Evolutionary conservation across 2,888 invertebrate genomes (phyloP), one percentile per base, ranked within the genome.

Genomic region (Luffia ferchaultella): DNA sequence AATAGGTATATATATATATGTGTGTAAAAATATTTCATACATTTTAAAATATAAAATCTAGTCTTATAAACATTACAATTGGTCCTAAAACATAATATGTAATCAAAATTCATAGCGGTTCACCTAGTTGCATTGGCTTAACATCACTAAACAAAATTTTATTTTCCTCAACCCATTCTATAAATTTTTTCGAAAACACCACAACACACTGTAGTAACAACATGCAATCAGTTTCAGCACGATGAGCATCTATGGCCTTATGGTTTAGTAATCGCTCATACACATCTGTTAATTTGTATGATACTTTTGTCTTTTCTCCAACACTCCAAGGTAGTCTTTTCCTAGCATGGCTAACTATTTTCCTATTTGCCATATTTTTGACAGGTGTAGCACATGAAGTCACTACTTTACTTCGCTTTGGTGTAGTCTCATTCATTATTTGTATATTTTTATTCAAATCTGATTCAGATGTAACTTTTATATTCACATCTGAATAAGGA

Each of bases 151-250:
- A 78, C 2, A 54, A 54, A 2, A 59, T 56, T 52, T 63, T 55
- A 50, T 82, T 73, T 0, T 61, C 44, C 43, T 76, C 78, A 0
- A 73, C 62, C 86, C 89, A 90, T 1, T 85, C 62, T 0, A 88
- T 66, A 72, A 92, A 91, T 20, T 80, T 67, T 3, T 85, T 64
- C 0, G 83, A 82, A 17, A 87, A 65, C 12, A 74, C 75, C 1
- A 85, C 79, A 1, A 88, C 84, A 56, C 89, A 85, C 57, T 86
- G 84, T 30, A 90, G 65, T 15, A 90, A 71, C 68, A 87, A 83
- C 0, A 85, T 57, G 16, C 89, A 90, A 68, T 93, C 93, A 44
- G 74, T 85, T 62, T 92, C 92, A 1, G 93, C 91, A 45, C 80
- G 75, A 62, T 93, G 92, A 1, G 85, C 75, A 52, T 77, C 65